phyloP scores from a whole-genome alignment of 2,888 invertebrate species.

The Euplexia lucipara region DNA sequence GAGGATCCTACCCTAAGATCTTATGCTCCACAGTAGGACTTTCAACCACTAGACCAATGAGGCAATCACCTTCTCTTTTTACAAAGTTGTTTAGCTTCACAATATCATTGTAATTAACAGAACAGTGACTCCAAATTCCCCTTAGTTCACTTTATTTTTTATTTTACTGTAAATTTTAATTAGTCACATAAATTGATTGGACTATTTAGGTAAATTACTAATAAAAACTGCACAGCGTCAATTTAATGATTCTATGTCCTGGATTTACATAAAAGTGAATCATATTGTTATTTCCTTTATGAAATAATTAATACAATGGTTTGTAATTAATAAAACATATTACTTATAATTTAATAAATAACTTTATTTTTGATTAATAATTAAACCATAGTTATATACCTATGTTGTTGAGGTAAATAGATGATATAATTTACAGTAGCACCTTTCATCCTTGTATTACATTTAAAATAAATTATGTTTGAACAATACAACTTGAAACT shows the following conservation, averaged over 20 bases:
- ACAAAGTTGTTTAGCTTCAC: neutral
- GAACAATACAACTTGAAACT: neutral
- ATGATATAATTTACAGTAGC: neutral
- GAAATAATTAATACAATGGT: conserved; percentile 11
- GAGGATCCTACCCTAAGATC: too few species aligned
- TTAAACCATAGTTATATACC: neutral
- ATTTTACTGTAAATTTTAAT: neutral
- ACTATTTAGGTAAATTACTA: neutral
- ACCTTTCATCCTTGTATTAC: neutral
- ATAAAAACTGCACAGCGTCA: too few species aligned
- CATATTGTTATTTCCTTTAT: conserved; percentile 7
- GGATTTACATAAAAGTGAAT: neutral
- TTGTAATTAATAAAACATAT: neutral
- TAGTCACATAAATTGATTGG: neutral
- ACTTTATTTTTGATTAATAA: neutral
- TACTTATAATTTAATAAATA: neutral
- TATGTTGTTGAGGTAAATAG: neutral
- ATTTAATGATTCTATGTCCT: neutral
- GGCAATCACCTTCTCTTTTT: neutral
- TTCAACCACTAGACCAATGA: too few species aligned
- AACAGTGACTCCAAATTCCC: too few species aligned
- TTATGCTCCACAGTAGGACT: too few species aligned
- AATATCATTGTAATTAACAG: neutral
- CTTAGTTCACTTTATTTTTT: neutral
- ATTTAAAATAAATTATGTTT: conserved; percentile 9